Evolutionary conservation across 1,140 invertebrate species (phyloP).

Genomic region (Armadillidium nasatum): DNA sequence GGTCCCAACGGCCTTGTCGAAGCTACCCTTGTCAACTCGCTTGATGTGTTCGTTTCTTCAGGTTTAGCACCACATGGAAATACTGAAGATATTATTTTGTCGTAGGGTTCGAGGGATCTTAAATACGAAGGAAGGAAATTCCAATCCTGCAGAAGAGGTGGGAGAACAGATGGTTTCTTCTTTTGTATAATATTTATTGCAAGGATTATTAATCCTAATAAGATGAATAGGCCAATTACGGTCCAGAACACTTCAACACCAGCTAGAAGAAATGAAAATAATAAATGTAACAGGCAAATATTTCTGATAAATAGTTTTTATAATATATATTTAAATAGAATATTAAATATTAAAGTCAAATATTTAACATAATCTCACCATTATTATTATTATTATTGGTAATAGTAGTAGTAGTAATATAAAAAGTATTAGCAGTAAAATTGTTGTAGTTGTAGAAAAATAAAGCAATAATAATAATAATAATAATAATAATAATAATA

Average conservation of each 20-base stretch:
- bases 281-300: too few species aligned
- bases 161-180: slow-evolving; percentile 50
- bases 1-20: too few species aligned
- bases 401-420: too few species aligned
- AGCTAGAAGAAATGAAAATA: slow-evolving; percentile 19
- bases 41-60: background rate
- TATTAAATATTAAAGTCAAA: too few species aligned
- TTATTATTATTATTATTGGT: too few species aligned
- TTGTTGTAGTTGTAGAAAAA: too few species aligned
- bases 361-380: too few species aligned
- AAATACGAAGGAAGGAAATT: slow-evolving; percentile 54
- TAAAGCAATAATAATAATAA: too few species aligned
- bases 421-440: too few species aligned
- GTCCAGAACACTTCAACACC: slow-evolving; percentile 42
- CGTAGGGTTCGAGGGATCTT: slow-evolving; percentile 52
- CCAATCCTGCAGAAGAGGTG: slow-evolving; percentile 52
- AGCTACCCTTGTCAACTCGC: background rate
- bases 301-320: too few species aligned
- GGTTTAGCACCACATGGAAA: slow-evolving; percentile 31
- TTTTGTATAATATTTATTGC: slow-evolving; percentile 49
- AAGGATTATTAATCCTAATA: slow-evolving; percentile 48
- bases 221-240: slow-evolving; percentile 29
- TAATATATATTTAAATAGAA: too few species aligned
- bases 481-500: too few species aligned
- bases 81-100: slow-evolving; percentile 41